Percentiles rank a stretch among this genome's conserved stretches.
Evolutionary conservation across 92 coral and sea anemone genomes (phyloP).

Genomic region (Muricea muricata): DNA sequence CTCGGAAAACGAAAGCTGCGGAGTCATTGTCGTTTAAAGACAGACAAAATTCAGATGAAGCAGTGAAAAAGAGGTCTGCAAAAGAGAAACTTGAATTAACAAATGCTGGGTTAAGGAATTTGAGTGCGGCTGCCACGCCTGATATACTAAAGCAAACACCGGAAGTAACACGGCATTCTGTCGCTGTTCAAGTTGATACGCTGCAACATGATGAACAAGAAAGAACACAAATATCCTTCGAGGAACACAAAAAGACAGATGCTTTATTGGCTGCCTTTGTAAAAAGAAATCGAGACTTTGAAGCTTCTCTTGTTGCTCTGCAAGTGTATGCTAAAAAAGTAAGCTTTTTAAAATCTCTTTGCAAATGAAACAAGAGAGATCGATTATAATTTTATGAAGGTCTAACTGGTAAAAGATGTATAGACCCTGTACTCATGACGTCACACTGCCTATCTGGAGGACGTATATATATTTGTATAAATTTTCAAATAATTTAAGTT

Average conservation of each 20-base stretch:
- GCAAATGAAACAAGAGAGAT: too few relatives aligned
- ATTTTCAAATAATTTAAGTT: too few relatives aligned
- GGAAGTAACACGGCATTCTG: constrained; percentile 71
- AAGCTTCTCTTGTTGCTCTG: constrained; percentile 26
- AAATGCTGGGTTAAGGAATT: background rate
- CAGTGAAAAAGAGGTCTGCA: background rate
- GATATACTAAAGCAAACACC: constrained; percentile 88
- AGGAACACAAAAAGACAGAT: constrained; percentile 65
- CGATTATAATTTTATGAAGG: too few relatives aligned
- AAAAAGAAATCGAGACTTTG: constrained; percentile 37
- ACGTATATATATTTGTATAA: too few relatives aligned
- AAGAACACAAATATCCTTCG: constrained; percentile 43
- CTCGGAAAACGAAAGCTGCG: constrained; percentile 7
- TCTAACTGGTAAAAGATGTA: too few relatives aligned
- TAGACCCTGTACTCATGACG: too few relatives aligned
- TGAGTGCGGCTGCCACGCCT: constrained; percentile 68
- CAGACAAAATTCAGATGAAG: constrained; percentile 7
- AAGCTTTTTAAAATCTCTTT: background rate
- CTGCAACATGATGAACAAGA: constrained; percentile 57
- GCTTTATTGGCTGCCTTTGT: background rate
- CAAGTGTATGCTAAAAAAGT: constrained; percentile 40
- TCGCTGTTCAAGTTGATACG: constrained; percentile 84
- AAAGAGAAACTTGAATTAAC: constrained; percentile 9
- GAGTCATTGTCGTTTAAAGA: constrained; percentile 20
- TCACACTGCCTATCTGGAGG: too few relatives aligned